phyloP scores from a whole-genome alignment of 2,888 invertebrate species.

The Cryptocephalus primarius region DNA sequence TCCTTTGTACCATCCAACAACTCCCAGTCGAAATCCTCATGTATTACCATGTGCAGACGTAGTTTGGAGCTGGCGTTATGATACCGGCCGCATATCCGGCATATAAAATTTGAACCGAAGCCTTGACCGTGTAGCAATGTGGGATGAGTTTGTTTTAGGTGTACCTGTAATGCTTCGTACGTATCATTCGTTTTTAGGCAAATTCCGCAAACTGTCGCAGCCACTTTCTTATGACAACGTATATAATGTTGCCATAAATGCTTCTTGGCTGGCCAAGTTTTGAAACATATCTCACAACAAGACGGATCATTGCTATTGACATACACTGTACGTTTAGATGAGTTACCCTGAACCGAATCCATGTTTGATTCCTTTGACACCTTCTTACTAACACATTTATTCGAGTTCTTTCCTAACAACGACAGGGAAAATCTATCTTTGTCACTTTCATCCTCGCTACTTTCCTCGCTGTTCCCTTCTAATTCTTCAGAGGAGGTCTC shows the following conservation, averaged over 20 bases:
- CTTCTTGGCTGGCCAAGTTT: conserved; percentile 49
- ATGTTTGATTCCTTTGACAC: neutral
- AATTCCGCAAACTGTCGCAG: conserved; percentile 48
- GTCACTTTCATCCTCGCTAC: conserved; percentile 13
- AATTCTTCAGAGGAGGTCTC: conserved; percentile 10
- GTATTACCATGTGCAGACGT: conserved; percentile 45
- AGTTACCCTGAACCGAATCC: conserved; percentile 15
- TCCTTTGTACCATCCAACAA: conserved; percentile 20
- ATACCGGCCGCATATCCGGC: conserved; percentile 41
- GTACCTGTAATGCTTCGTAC: conserved; percentile 37
- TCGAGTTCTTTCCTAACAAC: conserved; percentile 14
- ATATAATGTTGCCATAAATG: conserved; percentile 50
- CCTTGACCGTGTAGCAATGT: conserved; percentile 38
- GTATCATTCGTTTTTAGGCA: conserved; percentile 44
- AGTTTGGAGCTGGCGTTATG: conserved; percentile 48
- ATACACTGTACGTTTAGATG: conserved; percentile 41
- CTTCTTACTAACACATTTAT: neutral
- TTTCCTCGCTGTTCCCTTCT: conserved; percentile 8
- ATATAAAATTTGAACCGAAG: conserved; percentile 48
- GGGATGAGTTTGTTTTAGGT: conserved; percentile 37
- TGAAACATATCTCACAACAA: conserved; percentile 46
- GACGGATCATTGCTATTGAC: conserved; percentile 40
- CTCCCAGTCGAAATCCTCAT: conserved; percentile 38
- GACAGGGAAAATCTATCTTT: conserved; percentile 6
- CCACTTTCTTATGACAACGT: conserved; percentile 45